Conservation (phyloP, 2,888 invertebrate genomes). For the Digitonthophagus gazella region DNA sequence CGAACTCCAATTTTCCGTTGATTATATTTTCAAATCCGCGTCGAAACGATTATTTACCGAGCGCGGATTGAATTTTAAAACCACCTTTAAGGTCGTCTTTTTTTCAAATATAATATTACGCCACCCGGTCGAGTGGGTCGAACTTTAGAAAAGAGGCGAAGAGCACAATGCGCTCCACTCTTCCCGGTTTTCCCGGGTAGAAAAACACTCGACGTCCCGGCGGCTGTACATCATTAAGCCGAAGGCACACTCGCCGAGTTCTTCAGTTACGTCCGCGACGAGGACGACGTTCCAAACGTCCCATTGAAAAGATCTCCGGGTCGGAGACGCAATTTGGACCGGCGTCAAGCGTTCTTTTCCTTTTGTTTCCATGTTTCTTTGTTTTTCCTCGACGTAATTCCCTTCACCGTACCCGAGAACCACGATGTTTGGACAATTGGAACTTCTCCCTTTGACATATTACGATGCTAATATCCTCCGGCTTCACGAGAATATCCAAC, state of each 20-base stretch:
- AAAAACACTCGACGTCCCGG: background rate
- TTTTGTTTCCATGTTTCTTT: background rate
- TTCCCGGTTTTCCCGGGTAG: background rate
- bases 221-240: background rate
- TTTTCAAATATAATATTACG: background rate
- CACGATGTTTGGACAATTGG: background rate
- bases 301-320: background rate
- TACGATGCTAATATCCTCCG: background rate
- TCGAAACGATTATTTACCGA: background rate
- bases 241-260: background rate
- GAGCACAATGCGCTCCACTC: background rate
- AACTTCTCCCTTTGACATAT: background rate
- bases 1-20: background rate
- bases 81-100: background rate
- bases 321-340: background rate
- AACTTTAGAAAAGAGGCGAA: background rate
- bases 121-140: background rate
- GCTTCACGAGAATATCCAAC: background rate
- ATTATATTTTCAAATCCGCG: background rate
- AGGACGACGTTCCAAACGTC: background rate
- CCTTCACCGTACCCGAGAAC: background rate
- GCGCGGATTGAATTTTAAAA: background rate
- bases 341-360: background rate
- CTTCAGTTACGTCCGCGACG: background rate
- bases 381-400: background rate